Base-by-base conservation (phyloP, 2,113 vertebrate genomes). In the Nesogale talazaci region DNA sequence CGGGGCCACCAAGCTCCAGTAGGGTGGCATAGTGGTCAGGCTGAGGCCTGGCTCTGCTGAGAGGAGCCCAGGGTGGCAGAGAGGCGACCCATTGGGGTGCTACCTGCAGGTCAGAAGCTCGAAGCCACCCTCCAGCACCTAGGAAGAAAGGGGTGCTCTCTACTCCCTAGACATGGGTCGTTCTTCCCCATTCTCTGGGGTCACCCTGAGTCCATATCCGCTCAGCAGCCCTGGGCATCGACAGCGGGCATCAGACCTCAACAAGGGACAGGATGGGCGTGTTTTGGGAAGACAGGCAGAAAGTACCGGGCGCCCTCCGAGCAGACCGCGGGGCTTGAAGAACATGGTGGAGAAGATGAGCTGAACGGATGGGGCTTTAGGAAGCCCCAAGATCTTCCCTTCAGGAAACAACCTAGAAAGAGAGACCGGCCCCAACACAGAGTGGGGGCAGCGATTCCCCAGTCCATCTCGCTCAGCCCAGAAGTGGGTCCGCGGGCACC, bases 301-400 rank as follows among this genome's bases (percentile, higher is more conserved):
- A 16, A 22, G 72, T 42, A 75, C 23, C 36, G 36, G 34, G 56
- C 56, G 36, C 34, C 22, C 70, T 83, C 57, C 27, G 27, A 56
- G 42, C 74, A 59, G 36, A n/a, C 46, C 81, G 59, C 83, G 52
- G 36, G 61, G 72, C 82, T 78, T 78, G n/a, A 52, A 65, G 2
- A 31, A n/a, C 27, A 25, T 59, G 46, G 34, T 29, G 69, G n/a
- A 83, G 56, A 65, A 83, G 46, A 81, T 3, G 19, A 83, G 46
- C 77, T 3, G 19, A 59, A 76, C 46, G 42, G 52, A 25, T 34
- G 23, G 22, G 57, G n/a, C 72, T 76, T 86, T 5, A 5, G 83
- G 77, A 86, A 93, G 86, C 63, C 83, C 83, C 59, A 93, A 63
- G 29, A 25, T 69, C 7, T 86, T 82, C 29, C 46, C 46, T 52